Percentiles rank a stretch among this genome's conserved stretches.
phyloP scores from a whole-genome alignment of 2,888 invertebrate genomes.

The Eumacrocentrus americanus region DNA sequence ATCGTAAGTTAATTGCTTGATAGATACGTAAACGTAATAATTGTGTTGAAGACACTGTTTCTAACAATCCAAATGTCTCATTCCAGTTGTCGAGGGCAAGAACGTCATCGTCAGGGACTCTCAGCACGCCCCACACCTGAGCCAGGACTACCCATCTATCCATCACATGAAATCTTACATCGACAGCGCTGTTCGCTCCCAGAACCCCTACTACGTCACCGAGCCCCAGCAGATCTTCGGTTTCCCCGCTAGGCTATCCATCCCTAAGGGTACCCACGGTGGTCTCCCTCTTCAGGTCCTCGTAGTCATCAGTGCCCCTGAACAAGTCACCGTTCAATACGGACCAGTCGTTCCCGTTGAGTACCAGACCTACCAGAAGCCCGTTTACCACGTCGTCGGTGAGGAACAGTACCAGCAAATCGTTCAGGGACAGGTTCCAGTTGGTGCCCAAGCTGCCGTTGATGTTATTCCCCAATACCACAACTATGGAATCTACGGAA shows the following conservation, averaged over 20 bases:
- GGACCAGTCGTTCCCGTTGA: slow-evolving; percentile 62
- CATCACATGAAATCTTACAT: slow-evolving; percentile 70
- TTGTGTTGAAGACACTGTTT: too few species aligned
- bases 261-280: slow-evolving; percentile 70
- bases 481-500: slow-evolving; percentile 31
- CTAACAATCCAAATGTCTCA: slow-evolving; percentile 2
- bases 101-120: slow-evolving; percentile 75
- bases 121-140: slow-evolving; percentile 62
- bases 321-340: slow-evolving; percentile 59
- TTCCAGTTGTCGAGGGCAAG: slow-evolving; percentile 67
- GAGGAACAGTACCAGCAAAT: slow-evolving; percentile 45
- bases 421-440: slow-evolving; percentile 25
- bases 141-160: slow-evolving; percentile 65
- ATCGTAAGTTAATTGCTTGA: slow-evolving; percentile 60
- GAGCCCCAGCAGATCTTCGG: slow-evolving; percentile 64
- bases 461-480: slow-evolving; percentile 49
- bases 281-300: slow-evolving; percentile 70
- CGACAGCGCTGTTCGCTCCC: slow-evolving; percentile 63
- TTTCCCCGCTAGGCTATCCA: slow-evolving; percentile 68
- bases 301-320: slow-evolving; percentile 67
- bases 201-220: slow-evolving; percentile 56
- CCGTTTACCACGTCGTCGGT: slow-evolving; percentile 48
- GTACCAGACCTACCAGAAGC: slow-evolving; percentile 44
- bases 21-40: too few species aligned
- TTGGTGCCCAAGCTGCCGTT: slow-evolving; percentile 41